Percentiles rank a stretch among this genome's conserved stretches.
phyloP scores from a whole-genome alignment of 2,888 invertebrate genomes.

The Clistopyga incitator region DNA sequence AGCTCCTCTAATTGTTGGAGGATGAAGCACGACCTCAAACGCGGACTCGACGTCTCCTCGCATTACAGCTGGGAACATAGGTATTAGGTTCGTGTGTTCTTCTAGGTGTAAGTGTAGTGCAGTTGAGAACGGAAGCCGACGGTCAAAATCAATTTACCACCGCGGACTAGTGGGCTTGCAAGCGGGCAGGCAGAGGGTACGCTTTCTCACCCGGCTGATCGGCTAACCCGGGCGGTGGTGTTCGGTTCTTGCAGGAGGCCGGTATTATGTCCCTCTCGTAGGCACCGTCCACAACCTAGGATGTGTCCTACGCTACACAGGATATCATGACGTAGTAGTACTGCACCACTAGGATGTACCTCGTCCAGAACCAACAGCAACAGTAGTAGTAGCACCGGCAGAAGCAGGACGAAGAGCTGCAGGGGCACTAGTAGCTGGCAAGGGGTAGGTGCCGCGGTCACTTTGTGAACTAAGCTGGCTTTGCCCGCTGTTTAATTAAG shows the following conservation, averaged over 20 bases:
- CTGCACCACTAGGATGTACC: constrained; percentile 51
- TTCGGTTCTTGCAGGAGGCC: constrained; percentile 67
- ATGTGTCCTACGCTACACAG: constrained; percentile 35
- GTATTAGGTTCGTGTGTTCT: constrained; percentile 43
- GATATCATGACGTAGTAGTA: constrained; percentile 46
- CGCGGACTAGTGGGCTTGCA: constrained; percentile 55
- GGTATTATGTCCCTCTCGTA: constrained; percentile 66
- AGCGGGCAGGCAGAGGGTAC: constrained; percentile 41
- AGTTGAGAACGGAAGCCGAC: constrained; percentile 62
- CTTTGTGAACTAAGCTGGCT: constrained; percentile 84
- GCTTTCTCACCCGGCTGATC: constrained; percentile 68
- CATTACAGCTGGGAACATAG: constrained; percentile 37
- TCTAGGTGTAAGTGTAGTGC: constrained; percentile 49
- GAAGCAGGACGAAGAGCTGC: constrained; percentile 43
- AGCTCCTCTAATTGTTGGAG: constrained; percentile 45
- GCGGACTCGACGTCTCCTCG: constrained; percentile 36
- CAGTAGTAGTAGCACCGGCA: constrained; percentile 42
- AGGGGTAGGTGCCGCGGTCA: constrained; percentile 82
- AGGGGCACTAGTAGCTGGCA: constrained; percentile 44
- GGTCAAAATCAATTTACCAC: constrained; percentile 69
- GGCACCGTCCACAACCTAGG: constrained; percentile 52
- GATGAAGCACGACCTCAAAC: constrained; percentile 44
- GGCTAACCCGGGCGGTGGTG: constrained; percentile 69
- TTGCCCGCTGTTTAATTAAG: constrained; percentile 84
- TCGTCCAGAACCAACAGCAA: constrained; percentile 41